These are phyloP conservation scores for Caenorhabditis becei DNA, from an alignment of 2,888 invertebrate species.

Conservation along the genomic window DNA sequence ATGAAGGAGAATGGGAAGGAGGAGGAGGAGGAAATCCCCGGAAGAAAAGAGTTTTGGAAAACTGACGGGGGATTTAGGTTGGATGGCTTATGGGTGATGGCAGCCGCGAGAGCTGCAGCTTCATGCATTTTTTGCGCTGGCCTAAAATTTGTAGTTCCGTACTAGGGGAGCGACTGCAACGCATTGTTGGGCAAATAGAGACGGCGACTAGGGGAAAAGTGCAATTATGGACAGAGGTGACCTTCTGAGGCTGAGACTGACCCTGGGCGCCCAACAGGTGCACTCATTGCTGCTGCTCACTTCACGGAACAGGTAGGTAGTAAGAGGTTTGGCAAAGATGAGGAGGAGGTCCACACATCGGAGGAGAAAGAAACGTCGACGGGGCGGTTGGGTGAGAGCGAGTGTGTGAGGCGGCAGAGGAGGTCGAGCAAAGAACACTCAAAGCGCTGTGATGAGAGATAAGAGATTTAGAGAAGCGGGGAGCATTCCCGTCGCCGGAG, in stretches of 20 bases:
- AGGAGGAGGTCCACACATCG: slow-evolving; percentile 50
- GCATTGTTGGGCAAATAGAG: slow-evolving; percentile 22
- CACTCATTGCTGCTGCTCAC: slow-evolving; percentile 38
- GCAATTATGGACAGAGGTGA: slow-evolving; percentile 17
- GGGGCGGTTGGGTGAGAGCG: slow-evolving; percentile 28
- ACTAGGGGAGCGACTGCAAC: slow-evolving; percentile 11
- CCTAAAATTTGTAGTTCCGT: slow-evolving; percentile 36
- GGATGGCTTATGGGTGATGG: background rate
- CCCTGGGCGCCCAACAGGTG: slow-evolving; percentile 35
- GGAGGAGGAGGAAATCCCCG: slow-evolving; percentile 14
- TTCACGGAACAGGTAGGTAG: slow-evolving; percentile 63
- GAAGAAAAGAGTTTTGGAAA: slow-evolving; percentile 5
- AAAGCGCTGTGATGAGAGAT: slow-evolving; percentile 24
- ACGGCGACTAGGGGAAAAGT: slow-evolving; percentile 26
- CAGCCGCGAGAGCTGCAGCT: slow-evolving; percentile 4
- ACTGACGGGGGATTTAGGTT: background rate
- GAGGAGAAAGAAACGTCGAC: slow-evolving; percentile 41
- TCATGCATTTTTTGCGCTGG: slow-evolving; percentile 26
- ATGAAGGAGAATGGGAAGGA: slow-evolving; percentile 29
- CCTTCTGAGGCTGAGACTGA: slow-evolving; percentile 24
- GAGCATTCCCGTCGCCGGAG: slow-evolving; percentile 39
- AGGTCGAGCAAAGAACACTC: slow-evolving; percentile 57
- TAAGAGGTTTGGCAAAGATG: slow-evolving; percentile 59
- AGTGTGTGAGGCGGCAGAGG: slow-evolving; percentile 29
- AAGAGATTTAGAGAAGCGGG: slow-evolving; percentile 48